Percentiles rank a stretch among this genome's conserved stretches.
Evolutionary conservation across 1,140 invertebrate genomes (phyloP).

Genomic region (Aphelinus atriplicis): DNA sequence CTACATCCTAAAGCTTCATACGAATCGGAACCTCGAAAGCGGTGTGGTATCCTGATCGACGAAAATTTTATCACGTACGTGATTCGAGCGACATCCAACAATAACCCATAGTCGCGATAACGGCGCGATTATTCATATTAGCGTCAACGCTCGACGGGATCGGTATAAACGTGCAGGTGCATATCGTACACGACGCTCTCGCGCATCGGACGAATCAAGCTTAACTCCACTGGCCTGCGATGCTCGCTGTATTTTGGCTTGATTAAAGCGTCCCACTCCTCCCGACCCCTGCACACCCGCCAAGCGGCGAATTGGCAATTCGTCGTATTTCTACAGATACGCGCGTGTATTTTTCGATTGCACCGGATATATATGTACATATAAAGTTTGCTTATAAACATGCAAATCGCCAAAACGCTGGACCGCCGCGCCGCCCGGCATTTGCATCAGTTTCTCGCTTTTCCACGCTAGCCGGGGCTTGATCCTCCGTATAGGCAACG

Average conservation of each 20-base stretch:
- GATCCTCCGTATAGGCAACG: neutral
- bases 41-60: too few relatives aligned
- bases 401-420: slow-evolving; percentile 48
- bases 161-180: too few relatives aligned
- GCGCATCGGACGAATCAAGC: too few relatives aligned
- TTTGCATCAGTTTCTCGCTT: slow-evolving; percentile 26
- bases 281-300: too few relatives aligned
- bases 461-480: neutral
- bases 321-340: slow-evolving; percentile 31
- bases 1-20: too few relatives aligned
- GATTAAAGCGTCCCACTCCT: slow-evolving; percentile 38
- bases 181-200: neutral
- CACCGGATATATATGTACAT: neutral
- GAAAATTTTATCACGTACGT: too few relatives aligned
- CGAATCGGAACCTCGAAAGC: too few relatives aligned
- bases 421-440: neutral
- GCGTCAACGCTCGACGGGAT: too few relatives aligned
- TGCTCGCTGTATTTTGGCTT: slow-evolving; percentile 33
- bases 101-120: too few relatives aligned
- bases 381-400: slow-evolving; percentile 52
- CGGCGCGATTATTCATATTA: too few relatives aligned
- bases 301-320: slow-evolving; percentile 47
- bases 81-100: too few relatives aligned
- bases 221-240: neutral
- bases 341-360: neutral